These are phyloP conservation scores for Pelusios castaneus DNA, from an alignment of 2,113 vertebrate genomes.

Conservation along the genomic window DNA sequence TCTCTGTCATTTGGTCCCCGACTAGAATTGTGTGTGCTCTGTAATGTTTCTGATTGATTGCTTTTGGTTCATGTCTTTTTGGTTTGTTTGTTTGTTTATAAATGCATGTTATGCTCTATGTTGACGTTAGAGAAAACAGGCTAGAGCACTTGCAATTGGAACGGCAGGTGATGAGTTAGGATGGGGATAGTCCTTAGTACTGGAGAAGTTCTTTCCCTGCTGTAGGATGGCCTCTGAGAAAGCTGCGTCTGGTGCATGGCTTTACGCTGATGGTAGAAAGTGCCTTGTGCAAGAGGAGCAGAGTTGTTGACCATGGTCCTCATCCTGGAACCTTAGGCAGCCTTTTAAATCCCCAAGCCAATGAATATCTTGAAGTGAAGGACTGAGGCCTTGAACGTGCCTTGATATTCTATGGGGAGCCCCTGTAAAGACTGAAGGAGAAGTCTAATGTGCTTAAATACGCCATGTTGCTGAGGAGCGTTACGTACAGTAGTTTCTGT, in stretches of 20 bases:
- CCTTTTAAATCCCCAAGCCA: not conserved
- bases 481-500: not conserved
- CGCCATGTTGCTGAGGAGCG: not conserved
- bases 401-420: not conserved
- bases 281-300: not conserved
- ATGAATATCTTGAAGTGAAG: not conserved
- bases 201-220: not conserved
- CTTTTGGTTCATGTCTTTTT: not conserved
- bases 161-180: not conserved
- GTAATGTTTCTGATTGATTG: not conserved
- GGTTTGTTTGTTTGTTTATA: not conserved
- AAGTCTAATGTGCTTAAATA: fast-evolving
- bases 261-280: not conserved
- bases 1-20: not conserved
- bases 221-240: not conserved
- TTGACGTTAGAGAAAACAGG: not conserved
- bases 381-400: not conserved
- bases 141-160: not conserved
- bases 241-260: not conserved
- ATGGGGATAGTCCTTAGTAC: not conserved
- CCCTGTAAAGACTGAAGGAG: not conserved
- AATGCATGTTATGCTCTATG: not conserved
- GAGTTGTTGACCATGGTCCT: not conserved
- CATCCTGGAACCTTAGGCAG: not conserved
- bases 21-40: not conserved